Percentiles rank a stretch among this genome's conserved stretches.
Conservation (phyloP, 2,888 invertebrate genomes). For the Cataglyphis cursor region DNA sequence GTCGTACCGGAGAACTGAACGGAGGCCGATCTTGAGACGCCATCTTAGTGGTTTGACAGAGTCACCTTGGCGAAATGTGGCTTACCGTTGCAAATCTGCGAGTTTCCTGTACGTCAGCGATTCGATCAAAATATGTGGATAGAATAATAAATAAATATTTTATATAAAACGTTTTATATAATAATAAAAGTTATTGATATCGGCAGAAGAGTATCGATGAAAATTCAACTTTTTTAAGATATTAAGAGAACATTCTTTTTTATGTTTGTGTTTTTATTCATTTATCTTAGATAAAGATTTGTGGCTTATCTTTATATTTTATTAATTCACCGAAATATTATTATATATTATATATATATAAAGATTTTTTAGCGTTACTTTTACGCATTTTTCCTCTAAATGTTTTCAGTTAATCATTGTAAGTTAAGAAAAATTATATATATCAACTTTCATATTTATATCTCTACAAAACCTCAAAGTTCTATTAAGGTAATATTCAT, state of each 20-base stretch:
- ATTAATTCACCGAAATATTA: not conserved
- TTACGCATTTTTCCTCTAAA: not conserved
- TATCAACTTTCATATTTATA: not conserved
- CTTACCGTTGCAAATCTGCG: conserved; percentile 43
- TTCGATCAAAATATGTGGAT: not conserved
- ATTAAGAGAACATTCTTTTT: not conserved
- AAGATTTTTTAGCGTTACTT: not conserved
- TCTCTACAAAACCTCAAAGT: not conserved
- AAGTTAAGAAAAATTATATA: not conserved
- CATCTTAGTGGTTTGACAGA: conserved; percentile 74
- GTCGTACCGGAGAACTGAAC: conserved; percentile 36
- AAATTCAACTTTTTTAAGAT: not conserved
- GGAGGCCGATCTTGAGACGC: conserved; percentile 58
- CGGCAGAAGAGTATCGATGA: not conserved
- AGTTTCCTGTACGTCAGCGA: not conserved
- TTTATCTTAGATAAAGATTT: no score
- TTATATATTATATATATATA: no score
- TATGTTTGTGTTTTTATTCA: not conserved
- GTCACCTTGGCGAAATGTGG: conserved; percentile 74
- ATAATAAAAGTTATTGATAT: not conserved
- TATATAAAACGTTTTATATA: not conserved
- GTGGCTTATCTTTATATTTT: not conserved
- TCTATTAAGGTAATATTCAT: not conserved
- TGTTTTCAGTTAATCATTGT: not conserved
- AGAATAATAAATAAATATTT: not conserved